Evolutionary conservation across 2,888 invertebrate genomes (phyloP).

Genomic region (Globia sparganii): DNA sequence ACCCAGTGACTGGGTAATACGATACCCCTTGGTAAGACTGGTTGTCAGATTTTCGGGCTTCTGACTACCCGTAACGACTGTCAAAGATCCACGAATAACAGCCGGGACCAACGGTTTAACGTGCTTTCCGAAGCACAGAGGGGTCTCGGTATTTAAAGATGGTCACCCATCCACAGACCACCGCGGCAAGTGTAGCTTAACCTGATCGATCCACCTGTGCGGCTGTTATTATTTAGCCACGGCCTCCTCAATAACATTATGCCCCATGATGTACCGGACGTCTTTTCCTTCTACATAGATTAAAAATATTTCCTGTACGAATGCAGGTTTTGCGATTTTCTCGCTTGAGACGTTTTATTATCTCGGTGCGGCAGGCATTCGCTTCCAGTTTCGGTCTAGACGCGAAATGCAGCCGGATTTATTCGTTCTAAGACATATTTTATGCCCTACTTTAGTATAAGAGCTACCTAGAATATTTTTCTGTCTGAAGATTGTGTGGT

Average conservation of each 20-base stretch:
- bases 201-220: too few relatives aligned
- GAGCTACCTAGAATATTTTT: conserved; percentile 20
- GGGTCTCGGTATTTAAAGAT: too few relatives aligned
- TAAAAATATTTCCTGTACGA: conserved; percentile 14
- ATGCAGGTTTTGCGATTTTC: conserved; percentile 19
- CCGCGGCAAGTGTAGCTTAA: too few relatives aligned
- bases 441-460: conserved; percentile 15
- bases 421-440: conserved; percentile 40
- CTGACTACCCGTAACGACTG: too few relatives aligned
- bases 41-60: too few relatives aligned
- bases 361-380: conserved; percentile 23
- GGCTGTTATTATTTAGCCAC: too few relatives aligned
- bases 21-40: too few relatives aligned
- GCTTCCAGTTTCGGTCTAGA: conserved; percentile 46
- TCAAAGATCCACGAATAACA: too few relatives aligned
- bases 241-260: neutral
- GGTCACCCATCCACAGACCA: too few relatives aligned
- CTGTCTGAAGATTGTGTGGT: conserved; percentile 19
- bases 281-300: neutral
- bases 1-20: too few relatives aligned
- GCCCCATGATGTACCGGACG: neutral
- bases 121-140: too few relatives aligned
- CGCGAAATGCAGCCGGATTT: conserved; percentile 46
- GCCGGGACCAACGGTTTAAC: too few relatives aligned
- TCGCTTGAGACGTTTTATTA: conserved; percentile 44